Evolutionary conservation across 2,113 vertebrate species (phyloP), one percentile per base, ranked within the genome.

Genomic region (Sitta europaea): DNA sequence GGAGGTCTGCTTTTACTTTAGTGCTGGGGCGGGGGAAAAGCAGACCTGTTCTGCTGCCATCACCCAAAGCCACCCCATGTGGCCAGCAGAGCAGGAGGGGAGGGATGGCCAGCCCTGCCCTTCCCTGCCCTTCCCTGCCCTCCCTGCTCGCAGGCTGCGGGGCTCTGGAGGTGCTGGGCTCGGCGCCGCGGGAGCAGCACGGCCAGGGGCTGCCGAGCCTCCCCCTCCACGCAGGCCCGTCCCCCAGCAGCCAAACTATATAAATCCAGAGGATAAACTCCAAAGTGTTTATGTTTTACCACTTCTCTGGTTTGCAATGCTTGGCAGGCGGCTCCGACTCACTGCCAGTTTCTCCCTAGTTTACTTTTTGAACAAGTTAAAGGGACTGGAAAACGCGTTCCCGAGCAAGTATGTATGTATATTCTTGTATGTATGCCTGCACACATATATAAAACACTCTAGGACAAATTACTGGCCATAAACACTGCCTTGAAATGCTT

Each of bases 1-100:
- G 95, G 93, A 97, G 97, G 96, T 97, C 96, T 98, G 97, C 94
- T 98, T 98, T 97, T 94, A 98, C 95, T 97, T 96, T 97, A 96
- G 82, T 40, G 38, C 28, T 2, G 53, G n/a, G 72, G 75, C 53
- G 36, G 79, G 65, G 67, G 53, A 62, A 68, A 89, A 63, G 62
- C 28, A 87, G 75, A 91, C 61, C 83, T 92, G 85, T 12, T 88
- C 92, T 75, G 33, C 36, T 90, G 62, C 62, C 62, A 72, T 40
- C 4, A 3, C 66, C 87, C 22, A 2, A 95, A 76, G 50, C 75
- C 81, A 82, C 53, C 10, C 57, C 29, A 58, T 12, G 27, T 4
- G 58, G 78, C 36, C 36, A 28, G 53, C 1, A 13, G 74, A 87
- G 70, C n/a, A 45, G 59, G 47, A 86, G 33, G 18, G 16, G 27